Conservation (phyloP, 37 sponge, comb jelly and placozoan species). For the Chondrosia reniformis region DNA sequence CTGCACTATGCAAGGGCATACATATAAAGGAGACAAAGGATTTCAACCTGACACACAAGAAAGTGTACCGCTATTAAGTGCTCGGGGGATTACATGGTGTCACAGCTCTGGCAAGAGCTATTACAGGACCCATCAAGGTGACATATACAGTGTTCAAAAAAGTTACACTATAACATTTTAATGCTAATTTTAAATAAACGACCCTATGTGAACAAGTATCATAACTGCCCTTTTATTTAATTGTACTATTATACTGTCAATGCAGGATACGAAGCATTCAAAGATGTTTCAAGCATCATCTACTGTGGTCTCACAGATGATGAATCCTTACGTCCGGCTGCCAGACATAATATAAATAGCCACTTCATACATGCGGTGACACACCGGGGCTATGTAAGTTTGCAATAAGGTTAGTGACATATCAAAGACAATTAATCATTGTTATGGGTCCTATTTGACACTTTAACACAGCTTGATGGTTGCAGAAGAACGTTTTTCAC, state of each 20-base stretch:
- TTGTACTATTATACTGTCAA: too few relatives aligned
- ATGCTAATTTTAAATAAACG: too few relatives aligned
- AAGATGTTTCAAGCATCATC: background rate
- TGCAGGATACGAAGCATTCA: too few relatives aligned
- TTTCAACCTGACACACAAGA: constrained; percentile 27
- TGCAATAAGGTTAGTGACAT: background rate
- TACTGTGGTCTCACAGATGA: constrained; percentile 10
- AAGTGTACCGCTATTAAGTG: constrained; percentile 52
- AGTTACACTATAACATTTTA: too few relatives aligned
- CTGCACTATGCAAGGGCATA: constrained; percentile 26
- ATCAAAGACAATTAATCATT: background rate
- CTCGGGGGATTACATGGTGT: constrained; percentile 40
- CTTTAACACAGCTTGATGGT: background rate
- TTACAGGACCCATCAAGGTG: constrained; percentile 18
- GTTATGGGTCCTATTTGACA: too few relatives aligned
- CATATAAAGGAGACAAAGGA: background rate
- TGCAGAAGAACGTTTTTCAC: background rate
- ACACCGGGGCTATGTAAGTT: background rate
- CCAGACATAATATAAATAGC: background rate
- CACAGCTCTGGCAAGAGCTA: constrained; percentile 10
- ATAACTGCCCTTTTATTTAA: background rate
- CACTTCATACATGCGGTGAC: background rate
- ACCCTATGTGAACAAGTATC: too few relatives aligned
- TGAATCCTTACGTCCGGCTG: background rate
- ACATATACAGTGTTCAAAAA: too few relatives aligned